Base-by-base conservation (phyloP, 2,113 vertebrate genomes). In the Megaceryle maxima region DNA sequence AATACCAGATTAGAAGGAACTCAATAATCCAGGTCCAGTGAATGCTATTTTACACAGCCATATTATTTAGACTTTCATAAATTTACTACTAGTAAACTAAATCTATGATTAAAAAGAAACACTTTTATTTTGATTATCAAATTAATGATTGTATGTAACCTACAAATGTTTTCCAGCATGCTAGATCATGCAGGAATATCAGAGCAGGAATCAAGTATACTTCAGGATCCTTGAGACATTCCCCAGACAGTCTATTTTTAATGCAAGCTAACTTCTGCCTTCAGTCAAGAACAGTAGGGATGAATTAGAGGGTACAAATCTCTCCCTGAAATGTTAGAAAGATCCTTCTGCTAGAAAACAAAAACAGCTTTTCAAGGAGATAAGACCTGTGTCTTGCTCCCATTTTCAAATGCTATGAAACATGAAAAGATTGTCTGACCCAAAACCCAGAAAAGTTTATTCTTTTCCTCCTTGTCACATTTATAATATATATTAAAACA, bases 271-370 rank as follows among this genome's bases (percentile, higher is more conserved):
- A 41, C 22, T 78, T 76, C 41, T 85, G 20, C 50, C 60, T 78
- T 16, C 29, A 77, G 33, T 26, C 26, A 22, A 56, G 20, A 33
- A 5, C 41, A 62, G 44, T 33, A 81, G 44, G 13, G 37, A 24
- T 78, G 57, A 70, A 87, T 85, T 87, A 83, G 70, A 94, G 39
- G 63, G 37, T 76, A 90, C 33, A 80, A 94, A 62, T 92, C 59
- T 94, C 81, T 94, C 25, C n/a, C 84, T 92, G 56, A 86, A 93
- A 78, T 35, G 29, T 81, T 84, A 83, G 56, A 77, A 92, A 90
- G 39, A 10, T 70, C 29, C 39, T 94, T 95, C 62, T 90, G 37
- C 51, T 78, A 76, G 43, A 93, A 50, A 88, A 18, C 3, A 80
- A 1, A 2, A 39, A 62, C 13, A 76, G 53, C n/a, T 85, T 94